Evolutionary conservation across 2,113 vertebrate species (phyloP).

Genomic region (Rhinolophus ferrumequinum): DNA sequence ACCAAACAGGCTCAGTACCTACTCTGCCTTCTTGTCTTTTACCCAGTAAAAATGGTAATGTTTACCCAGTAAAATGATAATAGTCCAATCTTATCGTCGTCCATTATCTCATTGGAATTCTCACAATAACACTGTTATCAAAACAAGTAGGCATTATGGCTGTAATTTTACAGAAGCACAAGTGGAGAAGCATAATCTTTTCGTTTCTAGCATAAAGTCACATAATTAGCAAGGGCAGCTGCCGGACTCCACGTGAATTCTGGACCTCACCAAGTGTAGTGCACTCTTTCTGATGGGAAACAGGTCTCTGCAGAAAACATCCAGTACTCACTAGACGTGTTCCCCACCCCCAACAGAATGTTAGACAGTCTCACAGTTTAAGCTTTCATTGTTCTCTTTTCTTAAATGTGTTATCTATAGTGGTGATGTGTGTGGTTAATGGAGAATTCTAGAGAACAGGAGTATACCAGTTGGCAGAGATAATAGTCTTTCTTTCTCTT

Average conservation of each 20-base stretch:
- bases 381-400: neutral
- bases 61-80: neutral
- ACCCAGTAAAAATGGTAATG: neutral
- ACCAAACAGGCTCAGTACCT: neutral
- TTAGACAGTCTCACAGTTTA: neutral
- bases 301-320: neutral
- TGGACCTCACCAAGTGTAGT: neutral
- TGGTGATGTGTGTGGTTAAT: neutral
- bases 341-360: fast-evolving
- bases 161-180: neutral
- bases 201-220: neutral
- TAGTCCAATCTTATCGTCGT: neutral
- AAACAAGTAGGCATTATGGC: neutral
- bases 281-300: neutral
- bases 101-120: neutral
- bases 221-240: neutral
- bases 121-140: neutral
- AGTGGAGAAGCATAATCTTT: neutral
- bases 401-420: neutral
- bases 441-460: neutral
- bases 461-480: neutral
- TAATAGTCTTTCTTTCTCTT: neutral
- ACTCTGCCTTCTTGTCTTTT: neutral
- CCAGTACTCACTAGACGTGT: too few species aligned
- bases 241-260: neutral